Percentiles rank a stretch among this genome's conserved stretches.
phyloP scores from a whole-genome alignment of 2,888 invertebrate species.

The Papilio demoleus region DNA sequence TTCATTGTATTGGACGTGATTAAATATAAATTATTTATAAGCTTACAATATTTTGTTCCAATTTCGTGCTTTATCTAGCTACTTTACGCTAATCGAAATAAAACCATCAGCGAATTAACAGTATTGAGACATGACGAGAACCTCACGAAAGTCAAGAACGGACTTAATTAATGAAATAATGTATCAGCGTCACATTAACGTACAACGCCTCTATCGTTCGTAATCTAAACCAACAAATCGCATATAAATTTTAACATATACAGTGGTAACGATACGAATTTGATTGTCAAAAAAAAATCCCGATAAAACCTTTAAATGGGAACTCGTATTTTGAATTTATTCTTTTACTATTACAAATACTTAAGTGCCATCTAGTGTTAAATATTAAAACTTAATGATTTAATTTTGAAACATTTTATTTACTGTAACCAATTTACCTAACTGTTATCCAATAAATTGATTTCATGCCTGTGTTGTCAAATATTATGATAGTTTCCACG shows the following conservation, averaged over 20 bases:
- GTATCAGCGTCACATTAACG: too few species aligned
- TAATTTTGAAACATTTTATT: neutral
- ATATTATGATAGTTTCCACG: too few species aligned
- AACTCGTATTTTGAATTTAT: too few species aligned
- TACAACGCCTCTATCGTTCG: too few species aligned
- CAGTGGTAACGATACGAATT: too few species aligned
- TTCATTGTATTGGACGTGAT: neutral
- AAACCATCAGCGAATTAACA: neutral
- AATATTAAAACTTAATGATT: neutral
- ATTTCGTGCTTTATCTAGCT: neutral
- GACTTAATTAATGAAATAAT: too few species aligned
- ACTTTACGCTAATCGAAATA: neutral
- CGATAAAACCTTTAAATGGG: too few species aligned
- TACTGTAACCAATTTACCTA: neutral
- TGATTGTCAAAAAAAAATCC: too few species aligned
- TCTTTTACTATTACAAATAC: neutral
- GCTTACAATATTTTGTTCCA: neutral
- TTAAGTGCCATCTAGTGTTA: neutral
- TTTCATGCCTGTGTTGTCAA: neutral
- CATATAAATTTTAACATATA: too few species aligned
- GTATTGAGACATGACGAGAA: too few species aligned
- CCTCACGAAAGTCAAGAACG: too few species aligned
- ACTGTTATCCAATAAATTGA: slow-evolving; percentile 2
- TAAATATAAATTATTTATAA: neutral
- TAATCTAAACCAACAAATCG: too few species aligned